A percentile compares a stretch with the other conserved stretches of the same genome.
phyloP scores from a whole-genome alignment of 2,113 vertebrate genomes.

The Chloropsis cyanopogon region DNA sequence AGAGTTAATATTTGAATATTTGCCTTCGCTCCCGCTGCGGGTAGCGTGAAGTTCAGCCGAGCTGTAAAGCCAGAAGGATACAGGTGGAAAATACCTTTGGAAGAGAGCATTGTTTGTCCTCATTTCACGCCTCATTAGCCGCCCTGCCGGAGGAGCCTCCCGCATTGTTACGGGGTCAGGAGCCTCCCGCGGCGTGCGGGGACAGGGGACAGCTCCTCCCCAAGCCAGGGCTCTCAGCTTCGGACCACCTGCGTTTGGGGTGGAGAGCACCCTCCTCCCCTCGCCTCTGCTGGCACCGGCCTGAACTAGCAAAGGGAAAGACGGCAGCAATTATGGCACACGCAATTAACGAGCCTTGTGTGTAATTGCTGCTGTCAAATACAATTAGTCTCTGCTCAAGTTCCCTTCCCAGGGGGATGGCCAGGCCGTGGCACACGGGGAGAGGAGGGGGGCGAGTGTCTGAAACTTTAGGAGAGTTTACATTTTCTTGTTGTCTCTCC shows the following conservation, averaged over 20 bases:
- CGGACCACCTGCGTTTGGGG: constrained; percentile 37
- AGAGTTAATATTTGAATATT: constrained; percentile 19
- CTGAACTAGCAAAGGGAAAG: constrained; percentile 42
- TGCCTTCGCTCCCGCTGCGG: background rate
- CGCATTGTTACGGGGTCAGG: background rate
- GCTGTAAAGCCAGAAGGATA: background rate
- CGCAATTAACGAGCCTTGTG: constrained; percentile 64
- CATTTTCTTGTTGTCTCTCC: background rate
- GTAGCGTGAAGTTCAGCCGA: constrained; percentile 13
- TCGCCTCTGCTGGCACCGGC: constrained; percentile 9
- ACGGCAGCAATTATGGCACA: constrained; percentile 57
- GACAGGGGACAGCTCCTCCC: background rate
- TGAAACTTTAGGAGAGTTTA: constrained; percentile 57
- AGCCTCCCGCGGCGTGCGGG: background rate
- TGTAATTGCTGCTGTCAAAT: constrained; percentile 77
- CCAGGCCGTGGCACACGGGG: background rate
- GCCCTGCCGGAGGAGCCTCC: background rate
- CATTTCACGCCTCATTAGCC: constrained; percentile 44
- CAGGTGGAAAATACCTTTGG: constrained; percentile 44
- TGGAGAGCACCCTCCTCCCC: background rate
- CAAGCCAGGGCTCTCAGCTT: background rate
- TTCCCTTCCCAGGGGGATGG: constrained; percentile 46
- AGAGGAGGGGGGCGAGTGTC: background rate
- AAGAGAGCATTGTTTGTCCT: constrained; percentile 20
- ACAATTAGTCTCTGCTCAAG: constrained; percentile 64